A percentile compares a stretch with the other conserved stretches of the same genome.
These are phyloP conservation scores for Drosophila prostipennis DNA, from an alignment of 2,888 invertebrate genomes.

Conservation along the genomic window DNA sequence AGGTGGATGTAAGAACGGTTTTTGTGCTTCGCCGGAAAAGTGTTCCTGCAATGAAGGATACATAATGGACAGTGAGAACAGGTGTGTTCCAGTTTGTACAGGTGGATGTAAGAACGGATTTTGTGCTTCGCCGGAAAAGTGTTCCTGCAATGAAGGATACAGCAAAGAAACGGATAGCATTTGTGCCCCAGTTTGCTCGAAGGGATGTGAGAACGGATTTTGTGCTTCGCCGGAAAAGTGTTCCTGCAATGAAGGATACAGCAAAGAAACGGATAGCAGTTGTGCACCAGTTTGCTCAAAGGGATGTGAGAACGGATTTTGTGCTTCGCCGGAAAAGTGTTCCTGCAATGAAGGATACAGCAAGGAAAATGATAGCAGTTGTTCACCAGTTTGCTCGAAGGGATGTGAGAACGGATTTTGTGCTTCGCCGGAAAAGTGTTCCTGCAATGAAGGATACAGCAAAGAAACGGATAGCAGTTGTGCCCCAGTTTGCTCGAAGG, in stretches of 20 bases:
- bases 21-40: slow-evolving; percentile 3
- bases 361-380: slow-evolving; percentile 1
- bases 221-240: no score
- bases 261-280: no score
- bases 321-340: slow-evolving; percentile 28
- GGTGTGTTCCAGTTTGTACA: slow-evolving; percentile 25
- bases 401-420: no score
- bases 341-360: slow-evolving; percentile 24
- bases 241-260: no score
- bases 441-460: no score
- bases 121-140: slow-evolving; percentile 7
- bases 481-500: slow-evolving; percentile 7
- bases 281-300: no score
- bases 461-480: slow-evolving; percentile 7
- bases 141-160: slow-evolving; percentile 8
- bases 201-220: no score
- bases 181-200: no score
- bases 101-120: slow-evolving; percentile 5
- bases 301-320: slow-evolving; percentile 36
- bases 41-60: slow-evolving; percentile 21
- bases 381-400: slow-evolving; percentile 33
- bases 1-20: slow-evolving; percentile 5
- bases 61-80: not conserved
- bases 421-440: no score
- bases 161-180: no score